Base-by-base conservation (phyloP, 2,888 invertebrate genomes). In the Zygothrica quintamaculata region DNA sequence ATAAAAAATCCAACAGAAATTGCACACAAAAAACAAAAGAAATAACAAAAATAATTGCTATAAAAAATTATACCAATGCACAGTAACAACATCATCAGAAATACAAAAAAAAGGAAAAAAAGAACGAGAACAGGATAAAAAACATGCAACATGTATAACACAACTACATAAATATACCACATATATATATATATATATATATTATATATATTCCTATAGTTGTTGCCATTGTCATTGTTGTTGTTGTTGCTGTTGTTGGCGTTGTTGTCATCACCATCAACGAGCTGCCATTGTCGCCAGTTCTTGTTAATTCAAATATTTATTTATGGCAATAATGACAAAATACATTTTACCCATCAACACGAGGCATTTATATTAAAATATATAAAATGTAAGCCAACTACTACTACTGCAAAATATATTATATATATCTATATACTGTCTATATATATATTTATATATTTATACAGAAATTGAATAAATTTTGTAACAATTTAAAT, bases 251-350 rank as follows among this genome's bases (percentile, higher is more conserved):
- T 50, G 51, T 22, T 50, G 53, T 42, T 64, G 69, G 56, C 58
- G 76, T 57, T 57, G 40, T 62, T 62, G 73, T 69, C 72, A 78
- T 46, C 81, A 58, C 43, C 72, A 52, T 60, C 76, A 74, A 66
- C 66, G 51, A 62, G 74, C 56, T 65, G 77, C 60, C 69, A 78
- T 84, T 78, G 78, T 78, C 78, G 80, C 84, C 78, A 70, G 69
- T 51, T 62, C 80, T 84, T 74, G 79, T 84, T 79, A 79, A 84
- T 79, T 84, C 80, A 80, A 84, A 80, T 81, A 84, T 84, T 81
- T 80, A 81, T 77, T 70, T 65, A 74, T 65, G 84, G 55, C 61
- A 78, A 72, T 81, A 80, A 80, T 81, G 84, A 80, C 84, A 80
- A 84, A 80, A 81, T 80, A 77, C 65, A 84, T 58, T 78, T 78